Evolutionary conservation across 2,797 vertebrate genomes (phyloP).

Genomic region (Threskiornis aethiopicus): DNA sequence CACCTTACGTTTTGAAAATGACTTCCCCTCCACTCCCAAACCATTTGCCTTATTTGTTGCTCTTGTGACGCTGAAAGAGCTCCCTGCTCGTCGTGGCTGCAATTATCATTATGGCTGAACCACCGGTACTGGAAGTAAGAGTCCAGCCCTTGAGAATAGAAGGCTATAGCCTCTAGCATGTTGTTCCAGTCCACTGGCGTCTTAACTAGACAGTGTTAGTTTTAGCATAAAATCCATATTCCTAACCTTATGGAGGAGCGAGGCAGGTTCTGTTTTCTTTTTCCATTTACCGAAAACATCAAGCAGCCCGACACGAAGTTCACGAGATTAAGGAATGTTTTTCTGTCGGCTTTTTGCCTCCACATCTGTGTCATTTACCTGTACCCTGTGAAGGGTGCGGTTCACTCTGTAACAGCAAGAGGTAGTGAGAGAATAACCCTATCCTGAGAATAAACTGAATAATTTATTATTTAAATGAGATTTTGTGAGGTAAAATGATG

Average conservation of each 20-base stretch:
- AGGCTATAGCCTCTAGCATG: slow-evolving; percentile 41
- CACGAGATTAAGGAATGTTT: slow-evolving; percentile 29
- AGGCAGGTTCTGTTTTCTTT: background rate
- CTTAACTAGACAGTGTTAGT: slow-evolving; percentile 63
- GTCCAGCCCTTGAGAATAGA: slow-evolving; percentile 24
- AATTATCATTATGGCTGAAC: background rate
- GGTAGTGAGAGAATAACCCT: background rate
- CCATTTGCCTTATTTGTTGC: background rate
- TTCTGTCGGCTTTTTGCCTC: background rate
- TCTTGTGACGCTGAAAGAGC: background rate
- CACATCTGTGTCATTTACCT: background rate
- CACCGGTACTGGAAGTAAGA: slow-evolving; percentile 7
- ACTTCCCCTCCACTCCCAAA: background rate
- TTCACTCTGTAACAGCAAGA: background rate
- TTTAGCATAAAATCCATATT: slow-evolving; percentile 71
- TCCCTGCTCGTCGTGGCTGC: background rate
- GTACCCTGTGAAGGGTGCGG: background rate
- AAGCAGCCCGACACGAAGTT: background rate
- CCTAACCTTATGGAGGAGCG: background rate
- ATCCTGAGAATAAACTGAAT: background rate
- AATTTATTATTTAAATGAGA: slow-evolving; percentile 47
- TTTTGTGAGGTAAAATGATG: background rate
- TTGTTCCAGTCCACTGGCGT: slow-evolving; percentile 52
- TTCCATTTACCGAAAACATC: background rate
- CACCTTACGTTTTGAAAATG: background rate